Percentiles rank a stretch among this genome's conserved stretches.
These are phyloP conservation scores for Pipa parva DNA, from an alignment of 2,113 vertebrate genomes.

Conservation along the genomic window DNA sequence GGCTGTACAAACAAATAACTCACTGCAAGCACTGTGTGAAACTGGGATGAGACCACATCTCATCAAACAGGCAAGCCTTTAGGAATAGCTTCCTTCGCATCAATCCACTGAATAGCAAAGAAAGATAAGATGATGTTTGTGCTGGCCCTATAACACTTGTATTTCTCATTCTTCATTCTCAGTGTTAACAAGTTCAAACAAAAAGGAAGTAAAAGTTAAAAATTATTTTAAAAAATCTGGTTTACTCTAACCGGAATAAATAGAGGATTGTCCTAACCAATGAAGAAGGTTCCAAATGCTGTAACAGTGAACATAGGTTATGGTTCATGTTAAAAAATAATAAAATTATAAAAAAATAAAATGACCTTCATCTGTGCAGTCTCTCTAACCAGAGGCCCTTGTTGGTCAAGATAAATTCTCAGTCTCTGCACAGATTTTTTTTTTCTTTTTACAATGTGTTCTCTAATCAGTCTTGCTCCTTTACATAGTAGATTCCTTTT, in stretches of 20 bases:
- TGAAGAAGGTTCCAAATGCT: neutral
- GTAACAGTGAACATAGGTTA: slow-evolving; percentile 15
- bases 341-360: slow-evolving; percentile 29
- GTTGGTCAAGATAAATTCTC: neutral
- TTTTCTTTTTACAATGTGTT: neutral
- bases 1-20: neutral
- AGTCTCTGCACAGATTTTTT: neutral
- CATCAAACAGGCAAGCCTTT: neutral
- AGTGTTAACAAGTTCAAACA: neutral
- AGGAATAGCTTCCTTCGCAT: no score
- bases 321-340: slow-evolving; percentile 16
- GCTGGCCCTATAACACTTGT: no score
- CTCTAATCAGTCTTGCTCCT: neutral
- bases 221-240: neutral
- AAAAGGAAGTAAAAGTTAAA: no score
- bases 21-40: slow-evolving; percentile 30
- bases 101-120: neutral
- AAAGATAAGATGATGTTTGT: no score
- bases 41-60: neutral
- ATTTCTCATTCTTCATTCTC: neutral
- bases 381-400: neutral
- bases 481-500: slow-evolving; percentile 72
- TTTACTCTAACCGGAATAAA: neutral
- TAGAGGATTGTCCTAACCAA: neutral
- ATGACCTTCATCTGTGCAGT: neutral